phyloP scores from a whole-genome alignment of 2,113 vertebrate species.

The Gopherus evgoodei region DNA sequence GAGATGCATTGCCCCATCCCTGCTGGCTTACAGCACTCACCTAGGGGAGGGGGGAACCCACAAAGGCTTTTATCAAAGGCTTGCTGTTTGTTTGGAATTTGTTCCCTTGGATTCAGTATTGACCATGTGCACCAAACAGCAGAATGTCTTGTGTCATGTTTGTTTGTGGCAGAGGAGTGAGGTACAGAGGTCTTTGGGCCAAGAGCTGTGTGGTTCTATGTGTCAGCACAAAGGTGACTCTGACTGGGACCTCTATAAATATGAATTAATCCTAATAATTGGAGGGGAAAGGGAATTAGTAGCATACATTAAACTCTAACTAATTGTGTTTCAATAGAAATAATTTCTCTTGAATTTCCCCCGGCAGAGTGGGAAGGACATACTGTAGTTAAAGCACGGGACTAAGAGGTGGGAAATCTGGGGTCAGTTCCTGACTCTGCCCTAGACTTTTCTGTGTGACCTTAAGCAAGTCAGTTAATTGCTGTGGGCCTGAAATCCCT shows the following conservation, averaged over 20 bases:
- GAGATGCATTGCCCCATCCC: not conserved
- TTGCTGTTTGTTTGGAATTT: not conserved
- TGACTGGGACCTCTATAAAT: not conserved
- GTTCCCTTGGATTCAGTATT: not conserved
- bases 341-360: not conserved
- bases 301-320: not conserved
- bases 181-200: not conserved
- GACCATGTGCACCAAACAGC: not conserved
- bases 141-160: not conserved
- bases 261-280: not conserved
- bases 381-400: not conserved
- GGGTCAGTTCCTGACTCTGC: not conserved
- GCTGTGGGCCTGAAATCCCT: not conserved
- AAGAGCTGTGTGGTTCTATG: not conserved
- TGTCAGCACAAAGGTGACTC: not conserved
- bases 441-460: not conserved
- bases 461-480: not conserved
- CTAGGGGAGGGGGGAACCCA: conserved; percentile 1
- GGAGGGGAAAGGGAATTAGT: not conserved
- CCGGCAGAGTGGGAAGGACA: not conserved
- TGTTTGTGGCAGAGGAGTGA: not conserved
- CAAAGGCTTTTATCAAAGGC: not conserved
- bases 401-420: not conserved
- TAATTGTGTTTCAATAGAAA: not conserved
- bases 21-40: not conserved